These are phyloP conservation scores for Camelus dromedarius DNA, from an alignment of 2,113 vertebrate species.

Conservation along the genomic window DNA sequence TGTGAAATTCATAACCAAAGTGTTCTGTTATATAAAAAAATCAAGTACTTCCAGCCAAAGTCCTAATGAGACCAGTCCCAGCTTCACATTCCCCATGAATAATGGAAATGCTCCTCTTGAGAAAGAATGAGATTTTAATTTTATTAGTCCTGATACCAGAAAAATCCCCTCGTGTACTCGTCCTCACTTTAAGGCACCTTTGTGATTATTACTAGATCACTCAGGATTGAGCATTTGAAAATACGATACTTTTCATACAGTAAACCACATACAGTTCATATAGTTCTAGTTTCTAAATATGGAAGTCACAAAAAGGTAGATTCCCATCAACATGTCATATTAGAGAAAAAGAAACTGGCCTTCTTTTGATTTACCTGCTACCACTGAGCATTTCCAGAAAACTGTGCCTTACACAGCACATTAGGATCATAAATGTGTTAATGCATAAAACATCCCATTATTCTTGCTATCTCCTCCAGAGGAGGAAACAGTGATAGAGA, in stretches of 20 bases:
- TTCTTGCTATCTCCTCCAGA: conserved; percentile 77
- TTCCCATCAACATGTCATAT: conserved; percentile 29
- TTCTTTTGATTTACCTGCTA: conserved; percentile 71
- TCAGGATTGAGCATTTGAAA: conserved; percentile 27
- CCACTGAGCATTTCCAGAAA: conserved; percentile 58
- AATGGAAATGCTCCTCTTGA: conserved; percentile 71
- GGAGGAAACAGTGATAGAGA: conserved; percentile 76
- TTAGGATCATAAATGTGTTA: conserved; percentile 76
- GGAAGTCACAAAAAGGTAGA: conserved; percentile 29
- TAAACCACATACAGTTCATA: background rate
- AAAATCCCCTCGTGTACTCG: conserved; percentile 24
- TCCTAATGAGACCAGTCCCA: conserved; percentile 62
- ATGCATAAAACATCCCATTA: conserved; percentile 82
- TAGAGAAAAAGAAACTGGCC: conserved; percentile 41
- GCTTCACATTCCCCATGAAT: conserved; percentile 64
- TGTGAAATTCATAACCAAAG: conserved; percentile 78
- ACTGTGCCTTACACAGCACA: conserved; percentile 28
- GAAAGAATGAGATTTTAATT: conserved; percentile 72
- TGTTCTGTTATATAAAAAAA: conserved; percentile 57
- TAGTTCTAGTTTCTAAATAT: conserved; percentile 33
- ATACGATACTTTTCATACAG: background rate
- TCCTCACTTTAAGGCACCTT: conserved; percentile 54
- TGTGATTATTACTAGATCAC: conserved; percentile 51
- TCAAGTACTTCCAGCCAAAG: conserved; percentile 74
- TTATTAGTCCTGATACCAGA: conserved; percentile 69